Base-by-base conservation (phyloP, 2,113 vertebrate genomes). In the Dasypus novemcinctus region DNA sequence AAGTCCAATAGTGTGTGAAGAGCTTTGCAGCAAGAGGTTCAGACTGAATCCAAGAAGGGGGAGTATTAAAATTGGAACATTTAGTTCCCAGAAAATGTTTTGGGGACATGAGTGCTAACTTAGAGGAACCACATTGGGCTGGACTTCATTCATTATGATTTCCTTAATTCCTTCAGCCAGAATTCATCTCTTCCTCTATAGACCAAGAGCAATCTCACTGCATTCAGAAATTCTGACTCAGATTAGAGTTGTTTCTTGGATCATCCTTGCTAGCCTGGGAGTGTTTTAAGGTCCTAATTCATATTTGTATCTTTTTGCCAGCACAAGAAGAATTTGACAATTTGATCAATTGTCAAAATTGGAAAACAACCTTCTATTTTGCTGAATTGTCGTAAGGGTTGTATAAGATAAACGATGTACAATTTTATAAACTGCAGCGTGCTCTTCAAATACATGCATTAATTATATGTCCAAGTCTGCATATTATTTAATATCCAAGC, bases 51-150 rank as follows among this genome's bases (percentile, higher is more conserved):
- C 72, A 52, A 38, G 52, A 12, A 27, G 14, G 38, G 29, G 61
- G 27, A 74, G 20, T 3, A 36, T 6, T 82, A 23, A 15, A n/a
- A 23, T 2, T 31, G 43, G 7, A 4, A 57, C 25, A 10, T 23
- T 63, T 1, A 4, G 33, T 15, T 27, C 41, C 20, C 38, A 18
- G 43, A 41, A 61, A 2, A 3, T 0, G 6, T 54, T 36, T 49
- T 52, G 3, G 33, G 36, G 41, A 21, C 4, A 0, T 6, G 2
- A 4, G 2, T 29, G 29, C n/a, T 68, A 38, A 4, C 57, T 63
- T 7, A 4, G 5, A 52, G 41, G 9, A 25, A 6, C 5, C 27
- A 2, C 0, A 0, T 13, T 3, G 41, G 5, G 25, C 59, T 87
- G 17, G 25, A 27, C 75, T 21, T 87, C n/a, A 15, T 33, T 52